A percentile compares a stretch with the other conserved stretches of the same genome.
Evolutionary conservation across 1,140 invertebrate genomes (phyloP).

Genomic region (Linepithema humile): DNA sequence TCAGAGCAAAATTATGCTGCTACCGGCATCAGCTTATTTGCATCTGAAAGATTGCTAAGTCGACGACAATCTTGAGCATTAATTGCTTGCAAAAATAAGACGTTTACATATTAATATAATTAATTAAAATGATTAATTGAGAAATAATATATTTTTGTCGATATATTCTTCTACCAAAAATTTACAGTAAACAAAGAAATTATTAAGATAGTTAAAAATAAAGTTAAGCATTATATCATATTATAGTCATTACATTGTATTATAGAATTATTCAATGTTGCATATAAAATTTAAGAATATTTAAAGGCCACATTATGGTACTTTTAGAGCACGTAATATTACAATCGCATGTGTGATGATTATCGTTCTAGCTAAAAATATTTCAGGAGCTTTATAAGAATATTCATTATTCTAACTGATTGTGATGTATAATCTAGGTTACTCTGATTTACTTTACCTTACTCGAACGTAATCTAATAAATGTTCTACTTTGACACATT

Average conservation of each 20-base stretch:
- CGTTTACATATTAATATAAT: not conserved
- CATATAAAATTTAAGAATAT: too few relatives aligned
- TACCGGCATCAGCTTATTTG: constrained; percentile 4
- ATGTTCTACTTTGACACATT: constrained; percentile 22
- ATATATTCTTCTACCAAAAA: too few relatives aligned
- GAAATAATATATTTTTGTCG: too few relatives aligned
- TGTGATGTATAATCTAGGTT: constrained; percentile 28
- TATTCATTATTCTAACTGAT: not conserved
- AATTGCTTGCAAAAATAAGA: not conserved
- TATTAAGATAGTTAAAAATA: too few relatives aligned
- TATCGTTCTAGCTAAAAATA: constrained; percentile 14
- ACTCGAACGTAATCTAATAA: constrained; percentile 2
- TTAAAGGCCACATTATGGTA: too few relatives aligned
- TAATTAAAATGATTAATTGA: too few relatives aligned
- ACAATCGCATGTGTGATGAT: constrained; percentile 33
- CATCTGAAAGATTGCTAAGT: not conserved
- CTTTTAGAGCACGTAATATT: not conserved
- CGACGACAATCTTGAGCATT: not conserved
- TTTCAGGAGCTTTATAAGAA: not conserved
- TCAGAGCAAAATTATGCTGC: constrained; percentile 13
- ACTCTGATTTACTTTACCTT: constrained; percentile 20
- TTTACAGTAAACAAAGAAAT: too few relatives aligned
- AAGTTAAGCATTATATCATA: too few relatives aligned
- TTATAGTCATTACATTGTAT: too few relatives aligned
- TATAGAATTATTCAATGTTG: not conserved